phyloP scores from a whole-genome alignment of 2,113 vertebrate species.

The Balaeniceps rex region DNA sequence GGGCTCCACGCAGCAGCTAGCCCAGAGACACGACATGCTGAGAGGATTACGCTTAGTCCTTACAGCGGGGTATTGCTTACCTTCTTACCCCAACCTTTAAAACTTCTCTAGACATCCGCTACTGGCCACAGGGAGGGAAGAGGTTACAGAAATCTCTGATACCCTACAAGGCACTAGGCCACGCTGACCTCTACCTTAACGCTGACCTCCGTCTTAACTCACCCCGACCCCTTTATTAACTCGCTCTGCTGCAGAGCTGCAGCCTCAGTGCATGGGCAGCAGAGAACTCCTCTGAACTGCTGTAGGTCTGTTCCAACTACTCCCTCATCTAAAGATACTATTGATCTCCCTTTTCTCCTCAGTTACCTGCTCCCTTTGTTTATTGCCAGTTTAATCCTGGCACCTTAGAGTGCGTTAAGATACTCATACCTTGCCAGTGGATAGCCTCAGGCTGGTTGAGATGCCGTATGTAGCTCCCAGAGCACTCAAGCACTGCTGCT shows the following conservation, averaged over 20 bases:
- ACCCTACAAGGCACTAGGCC: no score
- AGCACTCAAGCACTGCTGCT: no score
- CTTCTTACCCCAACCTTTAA: neutral
- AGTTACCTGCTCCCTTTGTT: no score
- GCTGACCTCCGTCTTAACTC: no score
- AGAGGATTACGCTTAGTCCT: no score
- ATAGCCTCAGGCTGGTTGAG: fast-evolving
- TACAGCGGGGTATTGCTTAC: fast-evolving
- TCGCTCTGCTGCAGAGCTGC: neutral
- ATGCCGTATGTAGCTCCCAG: fast-evolving
- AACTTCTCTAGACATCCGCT: neutral
- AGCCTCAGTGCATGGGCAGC: neutral
- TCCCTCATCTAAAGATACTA: neutral
- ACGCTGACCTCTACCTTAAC: fast-evolving
- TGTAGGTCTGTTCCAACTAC: neutral
- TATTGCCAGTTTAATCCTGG: fast-evolving
- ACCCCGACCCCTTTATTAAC: no score
- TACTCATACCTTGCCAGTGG: fast-evolving
- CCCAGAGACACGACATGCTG: neutral
- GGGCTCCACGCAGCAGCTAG: neutral
- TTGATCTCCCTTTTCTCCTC: no score
- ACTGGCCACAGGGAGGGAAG: neutral
- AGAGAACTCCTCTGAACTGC: neutral
- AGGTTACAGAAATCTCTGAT: fast-evolving
- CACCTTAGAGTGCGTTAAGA: fast-evolving